Base-by-base conservation (phyloP, 2,113 vertebrate genomes). In the Monarcha castaneiventris region DNA sequence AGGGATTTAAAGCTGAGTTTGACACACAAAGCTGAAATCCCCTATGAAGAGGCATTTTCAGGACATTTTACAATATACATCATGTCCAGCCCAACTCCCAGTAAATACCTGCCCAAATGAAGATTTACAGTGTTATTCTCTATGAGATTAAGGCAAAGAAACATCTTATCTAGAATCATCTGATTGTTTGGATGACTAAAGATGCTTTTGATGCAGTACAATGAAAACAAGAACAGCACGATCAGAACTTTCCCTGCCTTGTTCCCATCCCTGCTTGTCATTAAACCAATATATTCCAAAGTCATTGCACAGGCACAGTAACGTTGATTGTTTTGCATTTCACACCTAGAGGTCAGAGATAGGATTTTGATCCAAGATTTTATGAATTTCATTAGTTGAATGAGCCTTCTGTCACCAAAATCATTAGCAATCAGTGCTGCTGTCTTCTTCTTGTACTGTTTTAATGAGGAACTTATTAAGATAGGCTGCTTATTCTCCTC, bases 271-370 rank as follows among this genome's bases (percentile, higher is more conserved):
- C 39, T 59, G 59, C 66, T n/a, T 80, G 84, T 83, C 94, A 91
- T 78, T 74, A 86, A 83, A 85, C 55, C 85, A 64, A 59, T 27
- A 39, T 59, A 93, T 91, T 81, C 85, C 92, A 68, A 74, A 93
- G 93, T 91, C 78, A 89, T 14, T 43, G 78, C 43, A 48, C 63
- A 62, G 26, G 79, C 94, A 85, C 74, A 87, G 93, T 33, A 49
- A 71, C 16, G 85, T 21, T 85, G 90, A 85, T 59, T 96, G 79
- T 33, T 96, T 58, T 93, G 92, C 64, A 94, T 95, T 96, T 96
- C 93, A 95, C 94, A 94, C 92, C 95, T 93, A 96, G 96, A 97
- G 87, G 95, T 95, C 90, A 96, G 72, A 94, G 92, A 87, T 21
- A 77, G 82, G 75, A 93, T 88, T 95, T 7, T 35, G 78, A 96